Evolutionary conservation across 2,888 invertebrate genomes (phyloP).

Genomic region (Pollenia angustigena): DNA sequence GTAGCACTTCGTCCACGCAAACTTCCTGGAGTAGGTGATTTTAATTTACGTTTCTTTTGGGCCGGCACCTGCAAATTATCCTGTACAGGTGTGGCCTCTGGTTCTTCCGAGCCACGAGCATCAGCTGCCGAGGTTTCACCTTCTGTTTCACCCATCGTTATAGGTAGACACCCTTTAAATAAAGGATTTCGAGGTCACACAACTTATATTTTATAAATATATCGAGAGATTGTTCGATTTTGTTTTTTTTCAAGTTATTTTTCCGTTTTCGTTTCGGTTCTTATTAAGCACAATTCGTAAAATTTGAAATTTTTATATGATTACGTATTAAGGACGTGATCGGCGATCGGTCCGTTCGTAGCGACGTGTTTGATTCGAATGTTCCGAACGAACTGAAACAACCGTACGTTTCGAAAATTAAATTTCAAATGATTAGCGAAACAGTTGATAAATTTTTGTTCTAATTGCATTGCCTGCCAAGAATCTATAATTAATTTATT

Average conservation of each 20-base stretch:
- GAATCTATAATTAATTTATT: conserved; percentile 76
- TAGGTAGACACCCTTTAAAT: conserved; percentile 63
- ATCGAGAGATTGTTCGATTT: conserved; percentile 77
- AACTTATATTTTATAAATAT: conserved; percentile 57
- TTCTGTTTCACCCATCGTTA: conserved; percentile 82
- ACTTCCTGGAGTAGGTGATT: conserved; percentile 83
- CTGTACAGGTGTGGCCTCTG: conserved; percentile 81
- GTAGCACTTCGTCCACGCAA: conserved; percentile 84
- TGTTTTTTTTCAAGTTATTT: conserved; percentile 56
- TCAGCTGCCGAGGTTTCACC: conserved; percentile 81
- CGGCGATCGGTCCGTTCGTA: conserved; percentile 73
- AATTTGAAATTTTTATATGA: conserved; percentile 75
- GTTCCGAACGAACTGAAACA: conserved; percentile 76
- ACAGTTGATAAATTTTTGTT: conserved; percentile 68
- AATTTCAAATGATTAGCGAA: conserved; percentile 83
- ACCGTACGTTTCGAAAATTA: conserved; percentile 84
- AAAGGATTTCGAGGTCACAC: conserved; percentile 69
- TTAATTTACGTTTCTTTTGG: conserved; percentile 82
- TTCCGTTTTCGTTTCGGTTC: conserved; percentile 76
- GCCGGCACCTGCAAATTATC: conserved; percentile 82
- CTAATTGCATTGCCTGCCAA: conserved; percentile 78
- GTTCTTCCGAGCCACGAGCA: conserved; percentile 81
- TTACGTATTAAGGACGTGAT: conserved; percentile 68
- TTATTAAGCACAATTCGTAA: conserved; percentile 78
- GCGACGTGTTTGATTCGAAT: conserved; percentile 67